Base-by-base conservation (phyloP, 2,797 vertebrate species). In the Florisuga fusca region DNA sequence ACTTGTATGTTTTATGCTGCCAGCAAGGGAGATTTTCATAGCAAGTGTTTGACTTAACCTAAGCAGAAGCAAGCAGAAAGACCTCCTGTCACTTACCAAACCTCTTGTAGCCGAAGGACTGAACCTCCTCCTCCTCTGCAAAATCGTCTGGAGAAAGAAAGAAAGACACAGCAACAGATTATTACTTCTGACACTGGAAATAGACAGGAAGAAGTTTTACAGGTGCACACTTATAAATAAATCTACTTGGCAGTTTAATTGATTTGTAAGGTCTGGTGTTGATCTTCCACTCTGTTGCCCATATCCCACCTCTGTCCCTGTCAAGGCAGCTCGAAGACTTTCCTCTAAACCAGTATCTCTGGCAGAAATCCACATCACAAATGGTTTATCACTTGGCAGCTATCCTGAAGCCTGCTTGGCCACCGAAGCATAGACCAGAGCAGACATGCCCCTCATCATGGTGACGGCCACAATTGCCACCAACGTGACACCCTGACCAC, bases 81-180 rank as follows among this genome's bases (percentile, higher is more conserved):
- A 51, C 16, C 75, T 58, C 76, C 18, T 61, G 50, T n/a, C 84
- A 99, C 99, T 99, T 97, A 99, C 99, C 99, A 97, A 99, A 99
- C 96, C 99, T 98, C 98, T 99, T 99, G 96, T 99, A 99, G 91
- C 99, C 99, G 81, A 99, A 99, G 98, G 99, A 99, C 97, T 99
- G 99, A 89, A 99, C 99, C 98, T 99, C 99, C 97, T 99, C 99
- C 96, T 99, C 99, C 97, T 99, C 99, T 72, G 98, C 98, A 93
- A 99, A 99, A 96, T 99, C 99, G 99, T 99, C 99, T 99, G 96
- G 12, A 97, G 84, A 94, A 89, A 97, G 89, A 98, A 97, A 91
- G 58, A 97, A 93, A 89, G 50, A 87, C 43, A 96, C 4, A 86
- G 53, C 17, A 88, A 90, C 6, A 82, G 20, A 38, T 20, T 86